phyloP scores from a whole-genome alignment of 2,113 vertebrate genomes.

The Sander vitreus region DNA sequence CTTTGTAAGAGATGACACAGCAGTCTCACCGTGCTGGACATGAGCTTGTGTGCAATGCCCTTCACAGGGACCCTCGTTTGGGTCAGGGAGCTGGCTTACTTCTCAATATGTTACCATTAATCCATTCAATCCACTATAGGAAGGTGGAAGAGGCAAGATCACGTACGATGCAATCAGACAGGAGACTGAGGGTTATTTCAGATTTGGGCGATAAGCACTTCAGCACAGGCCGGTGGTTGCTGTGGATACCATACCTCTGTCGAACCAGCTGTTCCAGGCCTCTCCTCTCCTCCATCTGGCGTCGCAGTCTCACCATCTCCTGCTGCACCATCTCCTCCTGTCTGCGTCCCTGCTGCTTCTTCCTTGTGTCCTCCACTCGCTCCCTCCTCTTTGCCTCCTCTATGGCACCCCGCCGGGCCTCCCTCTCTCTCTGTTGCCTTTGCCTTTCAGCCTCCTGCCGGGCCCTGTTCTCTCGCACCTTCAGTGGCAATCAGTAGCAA shows the following conservation, averaged over 20 bases:
- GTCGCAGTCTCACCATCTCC: slow-evolving; percentile 90
- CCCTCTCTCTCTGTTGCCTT: slow-evolving; percentile 80
- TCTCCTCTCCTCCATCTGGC: slow-evolving; percentile 88
- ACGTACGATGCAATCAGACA: slow-evolving; percentile 9
- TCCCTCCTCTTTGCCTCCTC: slow-evolving; percentile 85
- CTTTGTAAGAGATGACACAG: slow-evolving; percentile 12
- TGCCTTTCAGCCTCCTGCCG: slow-evolving; percentile 84
- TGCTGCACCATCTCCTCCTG: slow-evolving; percentile 89
- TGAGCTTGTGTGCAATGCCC: not conserved
- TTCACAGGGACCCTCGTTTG: slow-evolving; percentile 9
- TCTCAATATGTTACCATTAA: slow-evolving; percentile 10
- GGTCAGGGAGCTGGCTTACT: not conserved
- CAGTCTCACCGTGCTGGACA: not conserved
- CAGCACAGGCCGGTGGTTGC: not conserved
- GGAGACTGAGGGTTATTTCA: not conserved
- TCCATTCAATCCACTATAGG: not conserved
- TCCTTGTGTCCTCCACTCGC: slow-evolving; percentile 83
- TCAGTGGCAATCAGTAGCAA: slow-evolving; percentile 35
- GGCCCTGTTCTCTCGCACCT: slow-evolving; percentile 92
- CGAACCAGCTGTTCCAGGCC: slow-evolving; percentile 77
- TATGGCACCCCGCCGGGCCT: slow-evolving; percentile 78
- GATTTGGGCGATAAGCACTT: not conserved
- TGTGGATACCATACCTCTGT: slow-evolving; percentile 82
- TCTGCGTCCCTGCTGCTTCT: slow-evolving; percentile 82
- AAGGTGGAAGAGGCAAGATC: slow-evolving; percentile 10